Base-by-base conservation (phyloP, 2,113 vertebrate species). In the Saimiri boliviensis region DNA sequence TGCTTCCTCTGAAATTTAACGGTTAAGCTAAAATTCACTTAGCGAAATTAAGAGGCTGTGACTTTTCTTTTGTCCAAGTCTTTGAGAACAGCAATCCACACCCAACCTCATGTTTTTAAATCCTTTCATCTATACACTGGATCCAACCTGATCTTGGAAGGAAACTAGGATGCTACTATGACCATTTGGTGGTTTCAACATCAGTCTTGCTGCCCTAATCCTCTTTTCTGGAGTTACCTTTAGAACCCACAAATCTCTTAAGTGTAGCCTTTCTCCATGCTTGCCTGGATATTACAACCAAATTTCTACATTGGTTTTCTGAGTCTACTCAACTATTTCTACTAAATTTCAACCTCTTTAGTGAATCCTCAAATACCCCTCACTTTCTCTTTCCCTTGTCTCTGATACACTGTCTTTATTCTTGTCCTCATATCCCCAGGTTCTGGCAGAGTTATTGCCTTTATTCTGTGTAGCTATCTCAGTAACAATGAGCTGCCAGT, bases 1-100 rank as follows among this genome's bases (percentile, higher is more conserved):
- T 21, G 89, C 79, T 94, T 80, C 17, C 88, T 96, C 63, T 27
- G 54, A 60, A 93, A 92, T 89, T 49, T 45, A 42, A 47, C 73
- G 8, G 42, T 37, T 92, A 96, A 82, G 8, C 19, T 63, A 37
- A 90, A 27, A 37, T 73, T 82, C 42, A 86, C 3, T 49, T 45
- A 89, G 6, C 77, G 30, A 70, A 83, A 45, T 17, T 11, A 81
- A 92, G 23, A 47, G 16, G 0, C 52, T 92, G 4, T 77, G 21
- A 25, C 45, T 92, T 91, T 77, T 84, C 83, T 70, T 79, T 76
- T 30, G 19, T 70, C 7, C 20, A 71, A 92, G 40, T 1, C 16
- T 92, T 74, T 73, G 30, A 92, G 81, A 95, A 88, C 32, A 12
- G 40, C 23, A 86, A 35, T 35, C 21, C 49, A 73, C 27, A 73